Evolutionary conservation across 2,888 invertebrate genomes (phyloP).

Genomic region (Ecliptopera silaceata): DNA sequence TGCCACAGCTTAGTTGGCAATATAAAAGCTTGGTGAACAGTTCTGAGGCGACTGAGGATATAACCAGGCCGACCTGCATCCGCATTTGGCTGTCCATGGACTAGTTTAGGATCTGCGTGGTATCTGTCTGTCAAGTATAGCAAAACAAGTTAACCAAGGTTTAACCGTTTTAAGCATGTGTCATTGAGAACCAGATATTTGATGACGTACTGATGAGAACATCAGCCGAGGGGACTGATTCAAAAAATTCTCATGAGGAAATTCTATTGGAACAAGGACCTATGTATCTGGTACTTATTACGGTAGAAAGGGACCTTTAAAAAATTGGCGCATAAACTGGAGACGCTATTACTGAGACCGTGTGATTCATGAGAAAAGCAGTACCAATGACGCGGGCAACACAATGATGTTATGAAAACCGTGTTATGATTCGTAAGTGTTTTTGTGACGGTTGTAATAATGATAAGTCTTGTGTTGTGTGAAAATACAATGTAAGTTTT

Average conservation of each 20-base stretch:
- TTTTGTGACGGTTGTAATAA: conserved; percentile 1
- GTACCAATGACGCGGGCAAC: conserved; percentile 18
- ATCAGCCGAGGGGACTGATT: no score
- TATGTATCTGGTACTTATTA: no score
- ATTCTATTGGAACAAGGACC: no score
- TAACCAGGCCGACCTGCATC: background rate
- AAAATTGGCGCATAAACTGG: background rate
- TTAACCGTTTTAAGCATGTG: background rate
- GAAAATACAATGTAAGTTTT: conserved; percentile 6
- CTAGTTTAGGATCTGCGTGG: background rate
- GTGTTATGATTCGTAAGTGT: conserved; percentile 17
- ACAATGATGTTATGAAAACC: conserved; percentile 29
- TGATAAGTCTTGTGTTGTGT: conserved; percentile 4
- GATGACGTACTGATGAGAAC: background rate
- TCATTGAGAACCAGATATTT: background rate
- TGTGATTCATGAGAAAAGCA: conserved; percentile 24
- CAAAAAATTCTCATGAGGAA: no score
- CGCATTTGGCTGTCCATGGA: background rate
- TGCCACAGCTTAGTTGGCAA: conserved; percentile 6
- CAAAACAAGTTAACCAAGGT: background rate
- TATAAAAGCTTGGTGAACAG: background rate
- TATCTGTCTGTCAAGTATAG: background rate
- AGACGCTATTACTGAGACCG: background rate
- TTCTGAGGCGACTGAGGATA: background rate
- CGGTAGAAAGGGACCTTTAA: no score